phyloP scores from a whole-genome alignment of 2,888 invertebrate species.

The Oxystoma pomonae region DNA sequence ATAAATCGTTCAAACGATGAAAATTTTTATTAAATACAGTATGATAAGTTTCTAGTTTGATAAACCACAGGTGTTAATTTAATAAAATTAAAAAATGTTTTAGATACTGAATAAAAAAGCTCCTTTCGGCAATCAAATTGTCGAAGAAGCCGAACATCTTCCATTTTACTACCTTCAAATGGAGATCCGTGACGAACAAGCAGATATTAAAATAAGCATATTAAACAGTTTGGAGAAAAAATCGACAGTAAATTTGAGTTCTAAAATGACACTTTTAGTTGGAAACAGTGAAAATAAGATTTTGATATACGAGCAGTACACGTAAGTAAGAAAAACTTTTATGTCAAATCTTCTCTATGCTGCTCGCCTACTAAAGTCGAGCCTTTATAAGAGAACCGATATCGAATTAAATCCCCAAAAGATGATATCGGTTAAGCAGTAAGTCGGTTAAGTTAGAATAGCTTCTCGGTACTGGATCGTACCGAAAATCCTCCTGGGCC shows the following conservation, averaged over 20 bases:
- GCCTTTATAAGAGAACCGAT: no score
- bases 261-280: constrained; percentile 57
- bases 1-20: no score
- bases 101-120: constrained; percentile 54
- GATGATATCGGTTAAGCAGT: no score
- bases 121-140: constrained; percentile 66
- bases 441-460: no score
- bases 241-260: constrained; percentile 50
- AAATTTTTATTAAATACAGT: no score
- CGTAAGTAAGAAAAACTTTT: constrained; percentile 51
- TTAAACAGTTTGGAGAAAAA: constrained; percentile 51
- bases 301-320: constrained; percentile 53
- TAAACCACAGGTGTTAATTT: no score
- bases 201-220: constrained; percentile 33
- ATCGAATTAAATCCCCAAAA: no score
- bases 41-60: no score
- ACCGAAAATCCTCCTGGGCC: no score
- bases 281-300: constrained; percentile 64
- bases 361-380: no score
- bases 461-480: no score
- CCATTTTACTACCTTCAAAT: constrained; percentile 58
- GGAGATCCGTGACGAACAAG: constrained; percentile 34
- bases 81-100: not conserved
- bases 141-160: constrained; percentile 57
- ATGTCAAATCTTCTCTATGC: no score